These are phyloP conservation scores for human (Homo sapiens) DNA, from an alignment of 2,113 vertebrate species.

Conservation along the genomic window DNA sequence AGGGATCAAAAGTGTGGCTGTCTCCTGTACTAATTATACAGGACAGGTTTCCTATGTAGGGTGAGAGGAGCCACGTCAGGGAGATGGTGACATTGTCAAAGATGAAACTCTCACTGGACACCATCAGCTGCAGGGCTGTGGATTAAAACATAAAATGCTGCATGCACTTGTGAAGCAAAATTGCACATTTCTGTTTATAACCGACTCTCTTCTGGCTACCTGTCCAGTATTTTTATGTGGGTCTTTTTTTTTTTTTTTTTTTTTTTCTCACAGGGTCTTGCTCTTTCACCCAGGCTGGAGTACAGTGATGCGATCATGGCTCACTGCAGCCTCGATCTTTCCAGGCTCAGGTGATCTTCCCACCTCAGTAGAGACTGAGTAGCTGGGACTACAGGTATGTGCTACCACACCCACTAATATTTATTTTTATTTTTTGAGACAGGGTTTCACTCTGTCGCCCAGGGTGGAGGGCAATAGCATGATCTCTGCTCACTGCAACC, in stretches of 20 bases:
- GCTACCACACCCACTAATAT: background rate
- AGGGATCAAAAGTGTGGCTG: slow-evolving; percentile 91
- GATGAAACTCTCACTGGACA: slow-evolving; percentile 83
- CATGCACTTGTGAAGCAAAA: background rate
- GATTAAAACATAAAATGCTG: slow-evolving; percentile 48
- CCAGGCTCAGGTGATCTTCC: background rate
- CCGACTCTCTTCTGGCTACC: background rate
- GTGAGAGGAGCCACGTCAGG: slow-evolving; percentile 93
- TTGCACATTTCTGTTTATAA: background rate
- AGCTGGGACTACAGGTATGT: background rate
- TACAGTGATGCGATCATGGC: background rate
- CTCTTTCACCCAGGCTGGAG: background rate
- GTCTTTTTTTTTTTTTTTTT: background rate
- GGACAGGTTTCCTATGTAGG: slow-evolving; percentile 93
- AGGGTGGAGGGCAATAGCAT: background rate
- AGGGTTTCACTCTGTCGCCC: background rate
- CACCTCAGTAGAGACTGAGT: background rate
- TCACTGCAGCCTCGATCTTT: background rate
- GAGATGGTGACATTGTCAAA: slow-evolving; percentile 89
- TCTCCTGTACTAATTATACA: slow-evolving; percentile 92
- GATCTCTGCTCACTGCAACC: background rate
- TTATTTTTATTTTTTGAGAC: background rate
- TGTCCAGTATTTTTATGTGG: background rate
- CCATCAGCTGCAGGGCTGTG: slow-evolving; percentile 89
- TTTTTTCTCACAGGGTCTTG: background rate